Evolutionary conservation across 2,797 vertebrate species (phyloP).

Genomic region (Falco peregrinus): DNA sequence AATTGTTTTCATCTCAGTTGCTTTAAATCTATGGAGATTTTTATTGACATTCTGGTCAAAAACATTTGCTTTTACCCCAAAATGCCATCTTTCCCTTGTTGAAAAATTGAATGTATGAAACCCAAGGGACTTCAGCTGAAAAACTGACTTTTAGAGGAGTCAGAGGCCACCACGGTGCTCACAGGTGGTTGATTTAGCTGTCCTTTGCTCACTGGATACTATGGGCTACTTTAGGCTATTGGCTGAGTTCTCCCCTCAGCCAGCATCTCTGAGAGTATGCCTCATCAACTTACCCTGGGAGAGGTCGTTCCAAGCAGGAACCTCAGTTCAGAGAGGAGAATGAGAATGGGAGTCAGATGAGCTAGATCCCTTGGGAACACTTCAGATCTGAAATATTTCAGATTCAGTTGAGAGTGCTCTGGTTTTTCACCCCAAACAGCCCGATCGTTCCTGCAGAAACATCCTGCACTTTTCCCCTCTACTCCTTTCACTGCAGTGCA

Average conservation of each 20-base stretch:
- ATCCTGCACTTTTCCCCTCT: neutral
- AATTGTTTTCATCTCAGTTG: neutral
- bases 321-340: neutral
- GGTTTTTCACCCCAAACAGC: neutral
- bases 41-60: neutral
- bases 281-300: neutral
- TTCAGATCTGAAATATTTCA: conserved; percentile 1
- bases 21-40: neutral
- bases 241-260: neutral
- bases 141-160: neutral
- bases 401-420: neutral
- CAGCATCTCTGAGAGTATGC: neutral
- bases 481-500: neutral
- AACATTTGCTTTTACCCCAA: neutral
- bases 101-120: neutral
- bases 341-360: neutral
- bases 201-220: neutral
- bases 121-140: neutral
- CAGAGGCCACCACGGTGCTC: neutral
- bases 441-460: neutral
- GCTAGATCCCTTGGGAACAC: neutral
- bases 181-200: fast-evolving
- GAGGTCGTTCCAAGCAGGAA: neutral
- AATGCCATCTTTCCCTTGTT: neutral
- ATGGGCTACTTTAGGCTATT: neutral